Evolutionary conservation across 1,140 invertebrate species (phyloP).

Genomic region (Anthonomus grandis): DNA sequence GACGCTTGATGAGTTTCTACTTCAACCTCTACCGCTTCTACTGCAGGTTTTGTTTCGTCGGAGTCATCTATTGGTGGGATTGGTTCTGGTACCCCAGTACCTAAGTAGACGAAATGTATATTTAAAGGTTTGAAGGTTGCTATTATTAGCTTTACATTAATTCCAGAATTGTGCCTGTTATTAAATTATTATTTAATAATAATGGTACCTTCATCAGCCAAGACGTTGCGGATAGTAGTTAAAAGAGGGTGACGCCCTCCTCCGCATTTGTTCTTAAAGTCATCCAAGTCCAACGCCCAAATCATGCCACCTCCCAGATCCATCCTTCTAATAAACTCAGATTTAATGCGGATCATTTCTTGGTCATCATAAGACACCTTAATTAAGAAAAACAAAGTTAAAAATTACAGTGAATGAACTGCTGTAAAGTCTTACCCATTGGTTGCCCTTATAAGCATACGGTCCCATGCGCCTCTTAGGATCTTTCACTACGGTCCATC

Average conservation of each 20-base stretch:
- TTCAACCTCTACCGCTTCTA: constrained; percentile 24
- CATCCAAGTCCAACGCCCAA: constrained; percentile 87
- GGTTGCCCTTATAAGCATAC: constrained; percentile 78
- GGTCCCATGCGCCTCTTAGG: constrained; percentile 74
- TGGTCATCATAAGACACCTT: constrained; percentile 76
- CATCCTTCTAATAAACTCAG: constrained; percentile 70
- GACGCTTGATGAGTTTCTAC: neutral
- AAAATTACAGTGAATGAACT: no score
- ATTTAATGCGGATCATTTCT: constrained; percentile 73
- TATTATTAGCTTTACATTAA: no score
- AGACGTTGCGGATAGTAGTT: constrained; percentile 63
- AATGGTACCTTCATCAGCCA: constrained; percentile 50
- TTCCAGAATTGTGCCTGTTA: no score
- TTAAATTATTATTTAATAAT: neutral
- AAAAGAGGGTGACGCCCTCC: constrained; percentile 73
- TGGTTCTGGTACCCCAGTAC: constrained; percentile 31
- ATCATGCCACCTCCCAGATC: constrained; percentile 85
- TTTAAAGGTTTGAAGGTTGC: neutral
- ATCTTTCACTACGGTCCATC: constrained; percentile 79
- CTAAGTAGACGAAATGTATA: constrained; percentile 5
- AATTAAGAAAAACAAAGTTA: neutral
- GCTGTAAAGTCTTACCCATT: constrained; percentile 71
- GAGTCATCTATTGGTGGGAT: constrained; percentile 14
- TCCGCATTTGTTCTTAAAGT: constrained; percentile 72
- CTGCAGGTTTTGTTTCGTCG: constrained; percentile 18